Conservation (phyloP, 2,888 invertebrate species). For the Tenthredo distinguenda region DNA sequence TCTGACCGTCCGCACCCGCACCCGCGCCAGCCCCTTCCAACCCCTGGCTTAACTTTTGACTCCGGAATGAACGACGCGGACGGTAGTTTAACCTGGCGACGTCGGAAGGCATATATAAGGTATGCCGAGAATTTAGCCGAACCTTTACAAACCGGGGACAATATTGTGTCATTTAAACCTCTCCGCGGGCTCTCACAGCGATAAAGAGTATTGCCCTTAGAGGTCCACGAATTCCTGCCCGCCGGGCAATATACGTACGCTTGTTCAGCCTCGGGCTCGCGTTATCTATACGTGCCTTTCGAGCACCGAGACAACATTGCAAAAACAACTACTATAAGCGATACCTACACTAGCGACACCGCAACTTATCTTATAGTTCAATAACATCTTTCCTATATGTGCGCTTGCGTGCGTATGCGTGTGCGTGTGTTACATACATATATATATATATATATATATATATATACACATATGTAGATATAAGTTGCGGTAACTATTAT, state of each 20-base stretch:
- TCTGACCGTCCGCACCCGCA: constrained; percentile 56
- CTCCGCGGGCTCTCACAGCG: not conserved
- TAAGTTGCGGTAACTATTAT: not conserved
- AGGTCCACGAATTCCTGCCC: constrained; percentile 31
- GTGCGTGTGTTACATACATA: no score
- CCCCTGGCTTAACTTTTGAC: constrained; percentile 2
- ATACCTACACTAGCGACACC: not conserved
- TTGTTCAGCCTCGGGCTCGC: not conserved
- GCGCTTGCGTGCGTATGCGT: no score
- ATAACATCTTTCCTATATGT: not conserved
- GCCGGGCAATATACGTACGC: not conserved
- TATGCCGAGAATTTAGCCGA: not conserved
- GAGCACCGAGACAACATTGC: not conserved
- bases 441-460: no score
- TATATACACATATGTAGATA: not conserved
- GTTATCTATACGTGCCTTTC: constrained; percentile 32
- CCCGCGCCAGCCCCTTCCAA: not conserved
- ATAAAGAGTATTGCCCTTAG: constrained; percentile 48
- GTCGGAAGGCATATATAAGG: not conserved
- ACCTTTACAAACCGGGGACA: constrained; percentile 19
- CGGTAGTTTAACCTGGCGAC: not conserved
- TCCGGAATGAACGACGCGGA: not conserved
- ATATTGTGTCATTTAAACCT: constrained; percentile 10
- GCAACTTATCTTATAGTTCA: not conserved
- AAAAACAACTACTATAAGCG: constrained; percentile 18